Base-by-base conservation (phyloP, 2,888 invertebrate species). In the Melieria picta region DNA sequence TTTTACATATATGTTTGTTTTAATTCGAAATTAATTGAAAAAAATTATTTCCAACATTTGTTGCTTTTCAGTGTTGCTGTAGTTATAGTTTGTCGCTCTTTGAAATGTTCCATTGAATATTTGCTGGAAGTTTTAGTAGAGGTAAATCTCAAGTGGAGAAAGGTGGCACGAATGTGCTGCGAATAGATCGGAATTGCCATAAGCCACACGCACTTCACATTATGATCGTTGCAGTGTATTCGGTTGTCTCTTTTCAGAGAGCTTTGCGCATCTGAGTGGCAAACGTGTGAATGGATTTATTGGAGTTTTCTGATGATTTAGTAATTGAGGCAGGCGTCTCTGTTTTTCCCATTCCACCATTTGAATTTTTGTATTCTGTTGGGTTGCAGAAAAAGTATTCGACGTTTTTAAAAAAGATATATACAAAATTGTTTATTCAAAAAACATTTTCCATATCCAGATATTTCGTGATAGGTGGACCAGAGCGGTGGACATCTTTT, bases 11-110 rank as follows among this genome's bases (percentile, higher is more conserved):
- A 42, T 47, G 11, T 50, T 16, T 56, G 30, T 65, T 56, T 55
- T 65, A 56, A 65, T 56, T 65, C 46, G 11, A 65, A 65, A 65
- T 55, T 65, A 65, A 65, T 65, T 65, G 65, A 56, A 56, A 65
- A 65, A 65, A 50, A 65, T 46, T 57, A 46, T 65, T 56, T 58
- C 46, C 56, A 66, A 57, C 57, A 65, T 65, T 57, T 65, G 57
- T 56, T 65, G 43, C 9, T 30, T 30, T 30, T 30, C 30, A 30
- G 30, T 57, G 56, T 47, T 57, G 47, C 45, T 10, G 46, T 55
- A 30, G 47, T 52, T 42, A 7, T 56, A 57, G 57, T 9, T 30
- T 11, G 10, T 9, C 52, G 13, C 45, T 56, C 46, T 56, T 57
- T 65, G 10, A 16, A 3, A 11, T 56, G 7, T 47, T 11, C 56